Base-by-base conservation (phyloP, 2,113 vertebrate species). In the Phaetusa simplex region DNA sequence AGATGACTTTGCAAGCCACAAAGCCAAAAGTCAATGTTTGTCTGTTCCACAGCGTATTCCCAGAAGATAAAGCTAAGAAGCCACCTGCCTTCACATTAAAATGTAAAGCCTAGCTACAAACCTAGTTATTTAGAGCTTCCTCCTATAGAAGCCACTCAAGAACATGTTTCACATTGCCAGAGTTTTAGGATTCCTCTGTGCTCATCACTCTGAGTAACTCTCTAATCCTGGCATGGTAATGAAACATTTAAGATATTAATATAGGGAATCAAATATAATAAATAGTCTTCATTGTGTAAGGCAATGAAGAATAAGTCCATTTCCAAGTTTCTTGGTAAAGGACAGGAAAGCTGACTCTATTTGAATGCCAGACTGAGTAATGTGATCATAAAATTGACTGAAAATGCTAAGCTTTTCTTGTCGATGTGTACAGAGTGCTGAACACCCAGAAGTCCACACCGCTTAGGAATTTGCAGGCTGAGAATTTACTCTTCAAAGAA, bases 31-130 rank as follows among this genome's bases (percentile, higher is more conserved):
- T 73, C 88, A 92, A n/a, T 69, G 45, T 82, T 91, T 90, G 73
- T 52, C 66, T 79, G 65, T 83, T 93, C 52, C 65, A 36, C 11
- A 19, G 72, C 52, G 53, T 95, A 40, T 84, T 87, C 72, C 64
- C 58, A 82, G 78, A 93, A 74, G 76, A 90, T 64, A 81, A 88
- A 91, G 88, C 45, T 70, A 74, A 90, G 88, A 91, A 96, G 77
- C 73, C 94, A 96, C 89, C 62, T 88, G 67, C 43, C 90, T 94
- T 93, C 72, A 86, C 50, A 65, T 89, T 94, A 95, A 84, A 95
- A 97, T 93, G 77, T 77, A 91, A 96, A 96, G 79, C 85, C 36
- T 40, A 55, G 42, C n/a, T 91, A 83, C 79, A 90, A 96, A 91
- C 90, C 23, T 83, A 88, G 65, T 82, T 93, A 94, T 87, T 88